phyloP scores from a whole-genome alignment of 2,113 vertebrate genomes.

The Brachyhypopomus occidentalis region DNA sequence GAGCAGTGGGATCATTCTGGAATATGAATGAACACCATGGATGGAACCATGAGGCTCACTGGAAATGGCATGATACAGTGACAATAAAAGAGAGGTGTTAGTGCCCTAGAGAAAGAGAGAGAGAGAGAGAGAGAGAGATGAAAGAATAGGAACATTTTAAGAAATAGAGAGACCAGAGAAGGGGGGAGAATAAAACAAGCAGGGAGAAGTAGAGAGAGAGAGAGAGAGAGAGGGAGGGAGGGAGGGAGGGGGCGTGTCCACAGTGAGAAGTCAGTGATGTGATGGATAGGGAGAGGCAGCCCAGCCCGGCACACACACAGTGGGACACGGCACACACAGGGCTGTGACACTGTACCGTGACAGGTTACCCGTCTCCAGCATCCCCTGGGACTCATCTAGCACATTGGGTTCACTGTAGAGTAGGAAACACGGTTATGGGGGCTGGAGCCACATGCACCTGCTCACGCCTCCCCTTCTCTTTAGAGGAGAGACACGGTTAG shows the following conservation, averaged over 20 bases:
- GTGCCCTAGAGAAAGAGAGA: slow-evolving; percentile 31
- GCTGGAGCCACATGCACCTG: slow-evolving; percentile 70
- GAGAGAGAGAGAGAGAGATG: slow-evolving; percentile 16
- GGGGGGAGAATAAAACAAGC: too few relatives aligned
- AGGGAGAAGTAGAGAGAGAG: neutral
- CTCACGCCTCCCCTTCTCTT: slow-evolving; percentile 37
- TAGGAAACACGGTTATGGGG: slow-evolving; percentile 77
- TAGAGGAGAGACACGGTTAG: slow-evolving; percentile 34
- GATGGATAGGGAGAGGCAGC: slow-evolving; percentile 74
- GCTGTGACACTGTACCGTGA: slow-evolving; percentile 96
- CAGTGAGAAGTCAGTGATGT: slow-evolving; percentile 67
- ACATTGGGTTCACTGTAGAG: slow-evolving; percentile 99
- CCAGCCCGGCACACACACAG: slow-evolving; percentile 85
- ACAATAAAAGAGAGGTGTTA: slow-evolving; percentile 40
- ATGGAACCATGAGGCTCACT: slow-evolving; percentile 58
- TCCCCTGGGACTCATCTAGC: slow-evolving; percentile 99
- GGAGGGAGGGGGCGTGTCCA: slow-evolving; percentile 56
- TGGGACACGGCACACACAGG: slow-evolving; percentile 71
- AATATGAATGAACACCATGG: slow-evolving; percentile 69
- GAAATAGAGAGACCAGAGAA: neutral
- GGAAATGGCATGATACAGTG: slow-evolving; percentile 59
- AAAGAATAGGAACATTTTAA: slow-evolving; percentile 28
- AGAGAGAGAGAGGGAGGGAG: neutral
- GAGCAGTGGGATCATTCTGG: slow-evolving; percentile 57
- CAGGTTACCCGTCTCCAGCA: slow-evolving; percentile 98